Conservation (phyloP, 37 sponge, comb jelly and placozoan species). For the Bolinopsis microptera region DNA sequence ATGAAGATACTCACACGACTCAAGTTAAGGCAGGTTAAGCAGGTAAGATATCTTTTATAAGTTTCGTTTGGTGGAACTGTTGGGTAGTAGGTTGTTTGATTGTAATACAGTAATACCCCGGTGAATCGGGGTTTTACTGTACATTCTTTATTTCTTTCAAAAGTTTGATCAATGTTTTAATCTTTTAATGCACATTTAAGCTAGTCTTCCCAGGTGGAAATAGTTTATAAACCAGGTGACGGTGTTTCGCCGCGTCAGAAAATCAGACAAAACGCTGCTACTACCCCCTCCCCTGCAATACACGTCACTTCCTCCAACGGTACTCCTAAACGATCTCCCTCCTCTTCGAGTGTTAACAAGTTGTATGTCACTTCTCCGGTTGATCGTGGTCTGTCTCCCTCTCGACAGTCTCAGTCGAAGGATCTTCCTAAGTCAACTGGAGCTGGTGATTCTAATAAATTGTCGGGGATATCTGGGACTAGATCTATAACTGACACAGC, state of each 20-base stretch:
- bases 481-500: conserved; percentile 60
- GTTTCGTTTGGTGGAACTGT: too few relatives aligned
- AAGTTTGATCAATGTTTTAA: not conserved
- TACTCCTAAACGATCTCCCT: not conserved
- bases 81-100: too few relatives aligned
- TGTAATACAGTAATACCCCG: too few relatives aligned
- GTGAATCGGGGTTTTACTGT: too few relatives aligned
- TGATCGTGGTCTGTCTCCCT: not conserved
- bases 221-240: not conserved
- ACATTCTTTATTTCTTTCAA: too few relatives aligned
- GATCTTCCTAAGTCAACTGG: not conserved
- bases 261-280: not conserved
- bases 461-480: not conserved
- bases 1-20: conserved; percentile 73
- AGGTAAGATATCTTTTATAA: conserved; percentile 3
- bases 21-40: conserved; percentile 69
- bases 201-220: conserved; percentile 64
- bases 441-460: not conserved
- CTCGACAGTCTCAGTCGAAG: not conserved
- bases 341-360: not conserved
- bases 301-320: conserved; percentile 11
- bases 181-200: conserved; percentile 19
- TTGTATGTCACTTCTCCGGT: not conserved
- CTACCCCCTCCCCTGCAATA: not conserved
- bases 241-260: conserved; percentile 51